Conservation (phyloP, 1,140 invertebrate genomes). For the Zaprionus camerounensis region DNA sequence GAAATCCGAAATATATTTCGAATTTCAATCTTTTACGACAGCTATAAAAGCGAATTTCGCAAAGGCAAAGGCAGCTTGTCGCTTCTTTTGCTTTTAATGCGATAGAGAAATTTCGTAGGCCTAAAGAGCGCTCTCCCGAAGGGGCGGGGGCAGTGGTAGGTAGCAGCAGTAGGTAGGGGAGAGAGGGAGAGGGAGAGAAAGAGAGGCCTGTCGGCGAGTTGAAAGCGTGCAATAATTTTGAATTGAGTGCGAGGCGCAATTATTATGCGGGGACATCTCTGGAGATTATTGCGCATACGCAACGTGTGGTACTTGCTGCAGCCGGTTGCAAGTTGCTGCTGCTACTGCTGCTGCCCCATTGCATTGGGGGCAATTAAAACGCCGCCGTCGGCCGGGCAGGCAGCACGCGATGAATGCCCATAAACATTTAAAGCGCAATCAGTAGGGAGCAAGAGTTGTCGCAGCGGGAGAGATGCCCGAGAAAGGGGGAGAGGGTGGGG, state of each 20-base stretch:
- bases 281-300: slow-evolving; percentile 82
- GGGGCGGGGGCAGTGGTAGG: not conserved
- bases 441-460: slow-evolving; percentile 48
- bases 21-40: slow-evolving; percentile 65
- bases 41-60: slow-evolving; percentile 2
- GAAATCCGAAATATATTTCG: slow-evolving; percentile 55
- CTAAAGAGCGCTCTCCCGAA: not conserved
- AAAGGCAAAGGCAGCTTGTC: not conserved
- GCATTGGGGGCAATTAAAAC: slow-evolving; percentile 73
- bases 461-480: not conserved
- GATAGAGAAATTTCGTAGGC: slow-evolving; percentile 7
- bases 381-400: slow-evolving; percentile 29
- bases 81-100: not conserved
- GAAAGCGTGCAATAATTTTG: slow-evolving; percentile 80
- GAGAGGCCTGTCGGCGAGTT: slow-evolving; percentile 57
- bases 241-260: slow-evolving; percentile 80
- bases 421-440: slow-evolving; percentile 81
- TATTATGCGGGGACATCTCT: slow-evolving; percentile 80
- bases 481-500: not conserved
- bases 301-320: slow-evolving; percentile 59
- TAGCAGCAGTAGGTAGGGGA: not conserved
- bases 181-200: not conserved
- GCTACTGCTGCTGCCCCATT: slow-evolving; percentile 35
- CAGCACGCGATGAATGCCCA: slow-evolving; percentile 80
- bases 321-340: slow-evolving; percentile 15